Base-by-base conservation (phyloP, 2,888 invertebrate genomes). In the Crematogaster levior region DNA sequence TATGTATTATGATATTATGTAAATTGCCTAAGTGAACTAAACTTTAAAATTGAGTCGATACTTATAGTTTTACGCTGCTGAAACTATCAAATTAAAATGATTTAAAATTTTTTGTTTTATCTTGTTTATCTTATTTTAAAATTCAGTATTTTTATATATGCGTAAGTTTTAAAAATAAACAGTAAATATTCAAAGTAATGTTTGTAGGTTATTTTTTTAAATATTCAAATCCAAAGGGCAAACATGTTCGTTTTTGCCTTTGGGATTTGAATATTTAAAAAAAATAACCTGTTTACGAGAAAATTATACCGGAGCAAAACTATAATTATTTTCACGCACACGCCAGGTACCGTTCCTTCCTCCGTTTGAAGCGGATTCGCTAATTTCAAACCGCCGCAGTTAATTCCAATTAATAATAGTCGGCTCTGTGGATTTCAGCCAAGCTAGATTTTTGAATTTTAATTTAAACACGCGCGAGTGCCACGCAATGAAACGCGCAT, bases 401-500 rank as follows among this genome's bases (percentile, higher is more conserved):
- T 70, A 79, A 70, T 79, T 79, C 43, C 77, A 70, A 79, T 77
- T 79, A 79, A 79, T 79, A 79, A 79, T 58, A 79, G 34, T 43
- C 43, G 43, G 77, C 68, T 68, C 30, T 79, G 56, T 15, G 24
- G 34, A 34, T 79, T 70, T 79, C 56, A 46, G 12, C 24, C 30
- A 30, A 43, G 43, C 21, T 34, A 34, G 30, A 79, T 70, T 79
- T 79, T 79, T 79, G 43, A 56, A 68, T 79, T 75, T 30, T 53
- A 18, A 65, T 66, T 75, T 34, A 70, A 70, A 46, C 66, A 27
- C 30, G 34, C 43, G 34, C 56, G 68, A 68, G 27, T 58, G 30
- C 34, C 68, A 18, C 30, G 34, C 56, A 34, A 79, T 79, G 70
- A 79, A 79, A 79, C 18, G 70, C 56, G 70, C 56, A 79, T 68